Evolutionary conservation across 2,113 vertebrate species (phyloP).

Genomic region (cattle (Bos taurus)): DNA sequence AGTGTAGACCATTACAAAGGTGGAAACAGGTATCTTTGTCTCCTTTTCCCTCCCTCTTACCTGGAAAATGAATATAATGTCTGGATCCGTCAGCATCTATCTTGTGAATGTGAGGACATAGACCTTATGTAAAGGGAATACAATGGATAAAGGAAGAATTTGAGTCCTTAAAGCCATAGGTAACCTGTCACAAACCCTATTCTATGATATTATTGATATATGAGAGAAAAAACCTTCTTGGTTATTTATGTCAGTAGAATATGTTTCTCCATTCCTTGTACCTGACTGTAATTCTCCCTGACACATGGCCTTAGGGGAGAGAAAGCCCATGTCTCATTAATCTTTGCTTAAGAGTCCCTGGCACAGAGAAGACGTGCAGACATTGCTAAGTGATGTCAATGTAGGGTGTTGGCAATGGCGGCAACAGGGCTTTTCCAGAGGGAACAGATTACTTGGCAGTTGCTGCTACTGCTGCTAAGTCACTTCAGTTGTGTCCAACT

Average conservation of each 20-base stretch:
- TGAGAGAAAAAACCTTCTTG: background rate
- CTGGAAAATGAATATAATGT: background rate
- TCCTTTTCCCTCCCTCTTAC: background rate
- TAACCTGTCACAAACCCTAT: background rate
- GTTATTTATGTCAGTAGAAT: background rate
- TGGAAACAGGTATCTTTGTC: background rate
- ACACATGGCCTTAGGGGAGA: background rate
- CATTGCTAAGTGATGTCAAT: background rate
- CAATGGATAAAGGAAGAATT: background rate
- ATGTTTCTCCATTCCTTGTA: background rate
- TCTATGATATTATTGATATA: background rate
- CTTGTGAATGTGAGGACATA: background rate
- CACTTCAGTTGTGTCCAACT: no score
- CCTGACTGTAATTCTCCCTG: background rate
- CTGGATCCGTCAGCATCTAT: background rate
- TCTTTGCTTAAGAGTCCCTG: no score
- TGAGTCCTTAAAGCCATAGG: background rate
- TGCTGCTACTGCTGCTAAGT: no score
- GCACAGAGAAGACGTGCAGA: background rate
- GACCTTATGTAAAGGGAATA: background rate
- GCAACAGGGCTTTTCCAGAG: background rate
- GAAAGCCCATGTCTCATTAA: background rate
- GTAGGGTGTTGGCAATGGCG: background rate
- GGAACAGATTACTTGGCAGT: background rate
- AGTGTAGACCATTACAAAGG: rapidly evolving